Conservation (phyloP, 2,888 invertebrate species). For the Anarsia innoxiella region DNA sequence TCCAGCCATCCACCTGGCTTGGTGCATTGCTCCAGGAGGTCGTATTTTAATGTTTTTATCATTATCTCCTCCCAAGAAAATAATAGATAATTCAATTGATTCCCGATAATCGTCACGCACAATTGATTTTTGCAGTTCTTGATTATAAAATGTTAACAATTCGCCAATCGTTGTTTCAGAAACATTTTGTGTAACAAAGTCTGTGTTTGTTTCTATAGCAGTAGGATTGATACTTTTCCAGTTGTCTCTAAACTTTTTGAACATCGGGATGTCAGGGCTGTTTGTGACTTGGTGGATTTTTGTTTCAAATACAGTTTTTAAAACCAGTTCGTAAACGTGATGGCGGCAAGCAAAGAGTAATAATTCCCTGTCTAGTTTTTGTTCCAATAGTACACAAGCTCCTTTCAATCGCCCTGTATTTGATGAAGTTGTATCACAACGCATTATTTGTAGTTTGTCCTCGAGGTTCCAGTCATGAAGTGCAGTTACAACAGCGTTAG, state of each 20-base stretch:
- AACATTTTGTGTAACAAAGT: not conserved
- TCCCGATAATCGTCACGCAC: constrained; percentile 11
- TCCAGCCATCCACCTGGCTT: constrained; percentile 17
- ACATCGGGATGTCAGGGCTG: constrained; percentile 11
- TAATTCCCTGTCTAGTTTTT: constrained; percentile 12
- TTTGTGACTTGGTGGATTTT: constrained; percentile 11
- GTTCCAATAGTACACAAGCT: constrained; percentile 14
- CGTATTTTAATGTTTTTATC: constrained; percentile 14
- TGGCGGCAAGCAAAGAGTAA: constrained; percentile 17
- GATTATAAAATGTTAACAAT: constrained; percentile 4
- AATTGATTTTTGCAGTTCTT: constrained; percentile 4
- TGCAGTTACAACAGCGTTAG: constrained; percentile 15
- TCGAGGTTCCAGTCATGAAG: constrained; percentile 18
- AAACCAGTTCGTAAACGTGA: constrained; percentile 16
- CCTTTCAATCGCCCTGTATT: constrained; percentile 16
- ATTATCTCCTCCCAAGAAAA: constrained; percentile 13
- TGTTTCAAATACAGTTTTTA: constrained; percentile 14
- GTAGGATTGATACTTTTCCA: constrained; percentile 10
- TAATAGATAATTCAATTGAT: constrained; percentile 8
- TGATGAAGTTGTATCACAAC: constrained; percentile 17
- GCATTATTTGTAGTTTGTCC: constrained; percentile 16
- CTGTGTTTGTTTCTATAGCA: not conserved
- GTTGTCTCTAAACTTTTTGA: constrained; percentile 13
- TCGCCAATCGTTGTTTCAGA: not conserved
- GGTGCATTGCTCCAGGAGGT: constrained; percentile 17